Evolutionary conservation across 2,797 vertebrate genomes (phyloP), one percentile per base, ranked within the genome.

Genomic region (Phrynocephalus vlangalii): DNA sequence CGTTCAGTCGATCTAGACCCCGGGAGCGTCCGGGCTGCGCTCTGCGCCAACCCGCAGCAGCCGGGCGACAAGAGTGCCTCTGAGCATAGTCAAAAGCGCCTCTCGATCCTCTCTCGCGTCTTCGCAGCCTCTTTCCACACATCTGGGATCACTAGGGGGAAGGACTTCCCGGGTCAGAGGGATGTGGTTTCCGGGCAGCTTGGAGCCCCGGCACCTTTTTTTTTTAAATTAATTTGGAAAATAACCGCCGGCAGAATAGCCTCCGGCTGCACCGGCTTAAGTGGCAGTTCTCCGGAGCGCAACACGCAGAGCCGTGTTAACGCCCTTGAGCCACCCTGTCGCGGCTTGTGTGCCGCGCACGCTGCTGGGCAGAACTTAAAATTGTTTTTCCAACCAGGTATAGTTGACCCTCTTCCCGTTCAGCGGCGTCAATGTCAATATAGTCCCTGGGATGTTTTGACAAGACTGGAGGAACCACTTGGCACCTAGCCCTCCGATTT

Each of bases 111-210:
- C 9, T 18, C 22, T 76, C 18, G 71, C 79, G 9, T 11, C 48
- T 50, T 56, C 50, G n/a, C 68, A 30, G 20, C 26, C 63, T 26
- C 67, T 88, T 70, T 18, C 79, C 48, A 85, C 60, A 85, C 73
- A 75, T 85, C 70, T 60, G 87, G 87, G 78, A 88, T 88, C 71
- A 88, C n/a, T 52, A 85, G 79, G 87, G 87, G 87, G 87, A 88
- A 88, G 87, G 87, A 88, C 87, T 88, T 88, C 87, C 87, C 83
- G 84, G 87, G 87, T 88, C 87, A 88, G 87, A 85, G 71, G 79
- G 87, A 88, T 81, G 87, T 77, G 71, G 87, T 81, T 88, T 88
- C 87, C 87, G 87, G 87, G 87, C 87, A 88, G 83, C 78, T 81
- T 70, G 75, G 63, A 85, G 87, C 83, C 87, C 87, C 87, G 87